A percentile compares a stretch with the other conserved stretches of the same genome.
These are phyloP conservation scores for Cataglyphis livida DNA, from an alignment of 2,888 invertebrate species.

Conservation along the genomic window DNA sequence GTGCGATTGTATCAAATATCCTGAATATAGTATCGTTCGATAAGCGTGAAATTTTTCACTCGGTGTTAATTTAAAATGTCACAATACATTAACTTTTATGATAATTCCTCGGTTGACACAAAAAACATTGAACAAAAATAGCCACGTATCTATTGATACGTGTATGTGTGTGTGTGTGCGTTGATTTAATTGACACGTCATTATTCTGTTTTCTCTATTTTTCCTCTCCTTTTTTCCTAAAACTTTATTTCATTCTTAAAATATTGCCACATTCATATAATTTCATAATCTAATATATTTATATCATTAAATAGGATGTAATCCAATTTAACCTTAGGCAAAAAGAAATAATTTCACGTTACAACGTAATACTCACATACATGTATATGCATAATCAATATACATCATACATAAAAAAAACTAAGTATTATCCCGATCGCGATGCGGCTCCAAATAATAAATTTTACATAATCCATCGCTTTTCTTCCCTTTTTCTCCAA, in stretches of 20 bases:
- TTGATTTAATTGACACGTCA: neutral
- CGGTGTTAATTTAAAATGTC: neutral
- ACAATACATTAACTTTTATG: neutral
- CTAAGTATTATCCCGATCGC: too few relatives aligned
- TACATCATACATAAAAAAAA: too few relatives aligned
- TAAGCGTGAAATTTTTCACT: neutral
- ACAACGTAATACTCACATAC: too few relatives aligned
- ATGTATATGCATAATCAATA: too few relatives aligned
- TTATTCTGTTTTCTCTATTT: neutral
- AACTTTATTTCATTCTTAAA: neutral
- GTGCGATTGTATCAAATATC: neutral
- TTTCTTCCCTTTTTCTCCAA: too few relatives aligned
- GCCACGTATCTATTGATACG: neutral
- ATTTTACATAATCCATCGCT: too few relatives aligned
- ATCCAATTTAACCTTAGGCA: too few relatives aligned
- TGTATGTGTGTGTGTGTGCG: neutral
- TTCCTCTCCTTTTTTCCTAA: neutral
- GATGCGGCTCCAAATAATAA: neutral
- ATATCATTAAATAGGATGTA: neutral
- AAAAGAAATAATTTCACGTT: too few relatives aligned
- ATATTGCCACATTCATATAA: neutral
- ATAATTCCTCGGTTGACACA: neutral
- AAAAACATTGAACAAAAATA: slow-evolving; percentile 11
- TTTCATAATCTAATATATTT: neutral
- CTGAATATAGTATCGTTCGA: neutral